Evolutionary conservation across 2,113 vertebrate species (phyloP).

Genomic region (Pteruthius melanotis): DNA sequence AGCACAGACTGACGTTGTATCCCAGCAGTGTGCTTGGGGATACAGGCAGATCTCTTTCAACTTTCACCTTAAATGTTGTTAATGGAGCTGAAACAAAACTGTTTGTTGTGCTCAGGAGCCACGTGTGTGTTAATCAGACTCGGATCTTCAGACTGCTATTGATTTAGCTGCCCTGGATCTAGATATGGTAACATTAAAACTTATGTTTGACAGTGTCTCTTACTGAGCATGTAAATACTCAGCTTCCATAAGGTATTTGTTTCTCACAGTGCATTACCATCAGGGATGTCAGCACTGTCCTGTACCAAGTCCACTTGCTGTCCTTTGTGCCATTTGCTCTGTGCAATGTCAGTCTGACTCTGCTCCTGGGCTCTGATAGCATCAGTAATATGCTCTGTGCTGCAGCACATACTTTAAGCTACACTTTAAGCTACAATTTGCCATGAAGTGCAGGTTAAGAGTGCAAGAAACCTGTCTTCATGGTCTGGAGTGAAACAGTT

Average conservation of each 20-base stretch:
- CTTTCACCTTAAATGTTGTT: not conserved
- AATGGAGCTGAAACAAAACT: not conserved
- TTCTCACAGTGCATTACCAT: not conserved
- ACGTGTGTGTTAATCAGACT: not conserved
- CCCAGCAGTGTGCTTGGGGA: not conserved
- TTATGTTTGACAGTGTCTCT: not conserved
- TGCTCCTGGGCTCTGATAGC: not conserved
- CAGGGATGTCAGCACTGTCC: not conserved
- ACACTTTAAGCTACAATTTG: not conserved
- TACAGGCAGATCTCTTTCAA: not conserved
- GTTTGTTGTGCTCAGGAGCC: not conserved
- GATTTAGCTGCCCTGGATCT: not conserved
- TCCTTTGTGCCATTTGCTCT: not conserved
- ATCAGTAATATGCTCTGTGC: not conserved
- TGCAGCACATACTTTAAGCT: not conserved
- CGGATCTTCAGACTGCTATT: not conserved
- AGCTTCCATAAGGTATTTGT: not conserved
- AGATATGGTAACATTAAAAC: not conserved
- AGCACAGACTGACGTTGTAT: fast-evolving
- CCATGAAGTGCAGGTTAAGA: not conserved
- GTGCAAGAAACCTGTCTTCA: not conserved
- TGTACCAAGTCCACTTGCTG: fast-evolving
- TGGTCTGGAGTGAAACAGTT: not conserved
- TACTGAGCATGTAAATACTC: not conserved
- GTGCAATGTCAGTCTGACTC: not conserved